Base-by-base conservation (phyloP, 2,888 invertebrate genomes). In the Latrodectus hesperus region DNA sequence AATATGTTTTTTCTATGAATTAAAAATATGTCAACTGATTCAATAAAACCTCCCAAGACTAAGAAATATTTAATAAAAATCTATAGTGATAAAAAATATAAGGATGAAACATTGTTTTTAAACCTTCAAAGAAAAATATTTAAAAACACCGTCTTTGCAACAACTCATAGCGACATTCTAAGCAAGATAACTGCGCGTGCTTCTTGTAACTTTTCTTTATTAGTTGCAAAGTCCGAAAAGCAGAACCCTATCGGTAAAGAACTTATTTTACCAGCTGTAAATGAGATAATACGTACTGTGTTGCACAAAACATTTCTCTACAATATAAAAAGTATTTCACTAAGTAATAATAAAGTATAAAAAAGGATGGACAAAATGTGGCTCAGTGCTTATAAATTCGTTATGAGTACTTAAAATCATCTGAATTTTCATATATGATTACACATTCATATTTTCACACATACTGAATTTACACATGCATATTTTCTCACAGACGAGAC, bases 21-120 rank as follows among this genome's bases (percentile, higher is more conserved):
- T 55, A 77, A 84, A 77, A 38, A 52, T 67, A 88, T 90, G 70
- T 83, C 86, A 68, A 89, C 89, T 81, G 86, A 89, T 77, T 79
- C 85, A 74, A 89, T 89, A 0, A 55, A 55, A 55, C 5, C 55
- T 55, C 4, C 16, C 55, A 55, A 55, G 10, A 4, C 4, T 55
- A 12, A 55, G 16, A 9, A 55, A 55, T 5, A 55, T 55, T 5
- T 3, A 55, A 55, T 55, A 68, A 68, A 68, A 68, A 11, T 14
- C 17, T 9, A 68, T 68, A 26, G n/a, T 26, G 68, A 68, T 17
- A 68, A 68, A 68, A 26, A 26, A 26, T 5, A 68, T 68, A 14
- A 68, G 11, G 8, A 68, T 68, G 4, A 6, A 9, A 9, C 16
- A n/a, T 64, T 64, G 1, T 64, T 64, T 6, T 38, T 6, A 38